phyloP scores from a whole-genome alignment of 2,113 vertebrate species.

The Sylvietta virens region DNA sequence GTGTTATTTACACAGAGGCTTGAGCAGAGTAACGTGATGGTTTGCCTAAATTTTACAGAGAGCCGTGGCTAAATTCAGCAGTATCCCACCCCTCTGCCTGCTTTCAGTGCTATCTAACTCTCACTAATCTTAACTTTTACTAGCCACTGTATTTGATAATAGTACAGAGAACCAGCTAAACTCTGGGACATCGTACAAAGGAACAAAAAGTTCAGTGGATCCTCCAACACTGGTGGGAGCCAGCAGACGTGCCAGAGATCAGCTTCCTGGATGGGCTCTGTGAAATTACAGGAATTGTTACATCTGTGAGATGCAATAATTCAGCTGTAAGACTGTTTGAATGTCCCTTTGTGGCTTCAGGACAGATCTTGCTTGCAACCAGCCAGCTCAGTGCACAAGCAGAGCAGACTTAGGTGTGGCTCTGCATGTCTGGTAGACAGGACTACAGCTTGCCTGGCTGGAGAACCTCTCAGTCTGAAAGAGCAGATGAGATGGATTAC shows the following conservation, averaged over 20 bases:
- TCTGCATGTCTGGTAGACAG: not conserved
- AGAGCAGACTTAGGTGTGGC: not conserved
- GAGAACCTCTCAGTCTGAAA: not conserved
- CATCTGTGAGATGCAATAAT: not conserved
- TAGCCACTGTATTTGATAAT: not conserved
- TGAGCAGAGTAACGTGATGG: not conserved
- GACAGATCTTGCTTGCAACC: not conserved
- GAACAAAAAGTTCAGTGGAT: not conserved
- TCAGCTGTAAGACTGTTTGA: not conserved
- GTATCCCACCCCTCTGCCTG: not conserved
- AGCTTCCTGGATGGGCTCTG: not conserved
- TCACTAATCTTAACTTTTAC: not conserved
- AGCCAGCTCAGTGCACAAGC: not conserved
- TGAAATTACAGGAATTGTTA: not conserved
- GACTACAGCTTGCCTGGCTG: not conserved
- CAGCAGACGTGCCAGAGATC: not conserved
- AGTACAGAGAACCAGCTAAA: not conserved
- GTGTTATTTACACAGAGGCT: not conserved
- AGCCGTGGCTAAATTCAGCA: not conserved
- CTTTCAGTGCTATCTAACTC: not conserved
- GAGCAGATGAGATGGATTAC: not conserved
- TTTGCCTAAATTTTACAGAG: not conserved
- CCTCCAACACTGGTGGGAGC: not conserved
- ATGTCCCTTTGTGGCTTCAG: not conserved
- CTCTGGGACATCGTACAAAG: not conserved